Base-by-base conservation (phyloP, 2,888 invertebrate species). In the Plebejus anna region DNA sequence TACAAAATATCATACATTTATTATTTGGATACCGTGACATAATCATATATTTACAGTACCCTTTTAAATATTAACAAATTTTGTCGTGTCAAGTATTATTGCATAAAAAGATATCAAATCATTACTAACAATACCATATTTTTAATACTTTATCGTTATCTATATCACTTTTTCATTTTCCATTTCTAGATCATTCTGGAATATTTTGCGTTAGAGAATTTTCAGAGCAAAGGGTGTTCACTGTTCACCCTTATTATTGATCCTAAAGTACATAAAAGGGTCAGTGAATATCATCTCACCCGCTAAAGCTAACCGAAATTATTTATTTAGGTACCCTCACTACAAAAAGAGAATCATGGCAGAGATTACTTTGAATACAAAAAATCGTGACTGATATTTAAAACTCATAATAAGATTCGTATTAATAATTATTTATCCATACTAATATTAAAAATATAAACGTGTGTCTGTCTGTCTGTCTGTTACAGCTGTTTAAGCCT, bases 241-340 rank as follows among this genome's bases (percentile, higher is more conserved):
- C 61, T 28, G 61, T 61, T 61, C 28, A 61, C 61, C 66, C 66
- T 66, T 16, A 13, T 36, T 1, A 66, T 66, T 32, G 66, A 66
- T 36, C 66, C 66, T 13, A 11, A 32, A 16, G 66, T 22, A 55
- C 55, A 55, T 55, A 66, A 66, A 66, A 66, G 66, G 66, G 66
- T 66, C 66, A 66, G 32, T 66, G 32, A 66, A 66, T 66, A 66
- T 66, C 66, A 66, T 66, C 66, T 66, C 32, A 66, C 13, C 36
- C 66, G 66, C 32, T 66, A 66, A 66, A 16, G 66, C 16, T 36
- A 66, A 11, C 66, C 32, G 66, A 32, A 66, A 66, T 66, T 66
- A 66, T 66, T 66, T 66, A 86, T 89, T 87, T 86, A 88, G 80
- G 80, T 16, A 22, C 22, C 22, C 36, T 66, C 36, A 13, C 28